A percentile compares a stretch with the other conserved stretches of the same genome.
phyloP scores from a whole-genome alignment of 2,797 vertebrate species.

The Microhierax caerulescens region DNA sequence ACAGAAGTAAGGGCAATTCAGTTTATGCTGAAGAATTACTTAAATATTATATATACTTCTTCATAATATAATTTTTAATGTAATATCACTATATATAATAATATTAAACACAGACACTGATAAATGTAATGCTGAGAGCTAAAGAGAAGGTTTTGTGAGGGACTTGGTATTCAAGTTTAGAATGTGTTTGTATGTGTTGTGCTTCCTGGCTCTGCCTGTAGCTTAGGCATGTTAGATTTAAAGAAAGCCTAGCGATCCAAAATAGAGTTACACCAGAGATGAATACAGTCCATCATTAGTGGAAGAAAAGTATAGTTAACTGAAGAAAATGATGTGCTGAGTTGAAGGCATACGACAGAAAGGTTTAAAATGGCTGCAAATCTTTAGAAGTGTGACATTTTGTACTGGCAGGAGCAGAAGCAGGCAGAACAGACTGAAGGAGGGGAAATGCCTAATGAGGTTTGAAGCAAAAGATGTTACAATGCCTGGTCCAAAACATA shows the following conservation, averaged over 20 bases:
- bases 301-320: neutral
- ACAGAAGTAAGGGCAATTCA: neutral
- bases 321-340: neutral
- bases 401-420: neutral
- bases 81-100: neutral
- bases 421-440: neutral
- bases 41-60: neutral
- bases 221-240: neutral
- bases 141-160: neutral
- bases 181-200: fast-evolving
- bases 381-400: neutral
- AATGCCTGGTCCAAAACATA: neutral
- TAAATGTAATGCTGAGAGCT: neutral
- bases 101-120: neutral
- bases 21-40: neutral
- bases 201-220: neutral
- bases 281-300: neutral
- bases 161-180: neutral
- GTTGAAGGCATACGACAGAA: neutral
- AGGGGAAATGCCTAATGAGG: neutral
- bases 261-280: neutral
- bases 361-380: neutral
- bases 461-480: neutral
- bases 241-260: neutral
- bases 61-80: neutral